A percentile compares a stretch with the other conserved stretches of the same genome.
These are phyloP conservation scores for Sinelater perroti DNA, from an alignment of 2,888 invertebrate genomes.

Conservation along the genomic window DNA sequence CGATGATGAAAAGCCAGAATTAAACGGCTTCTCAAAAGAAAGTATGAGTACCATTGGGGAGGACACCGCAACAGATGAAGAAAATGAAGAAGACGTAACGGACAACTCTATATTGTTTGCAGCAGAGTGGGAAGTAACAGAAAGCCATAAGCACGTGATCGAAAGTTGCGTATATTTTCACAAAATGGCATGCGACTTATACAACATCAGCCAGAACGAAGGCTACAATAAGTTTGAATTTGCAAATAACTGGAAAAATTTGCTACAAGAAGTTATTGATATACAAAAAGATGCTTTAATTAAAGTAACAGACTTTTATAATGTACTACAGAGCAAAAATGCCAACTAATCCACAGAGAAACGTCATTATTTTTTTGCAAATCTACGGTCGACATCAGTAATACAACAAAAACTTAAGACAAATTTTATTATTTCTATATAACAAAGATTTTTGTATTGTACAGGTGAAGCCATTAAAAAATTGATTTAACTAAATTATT, in stretches of 20 bases:
- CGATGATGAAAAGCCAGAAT: not conserved
- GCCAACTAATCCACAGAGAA: too few relatives aligned
- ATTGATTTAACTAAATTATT: too few relatives aligned
- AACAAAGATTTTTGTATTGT: too few relatives aligned
- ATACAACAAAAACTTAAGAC: too few relatives aligned
- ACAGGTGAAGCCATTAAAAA: too few relatives aligned
- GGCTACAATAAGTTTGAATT: slow-evolving; percentile 85
- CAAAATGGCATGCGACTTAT: slow-evolving; percentile 77
- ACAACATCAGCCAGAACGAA: slow-evolving; percentile 84
- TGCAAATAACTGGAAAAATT: slow-evolving; percentile 53
- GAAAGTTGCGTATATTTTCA: slow-evolving; percentile 77
- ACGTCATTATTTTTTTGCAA: too few relatives aligned
- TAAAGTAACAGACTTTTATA: slow-evolving; percentile 54
- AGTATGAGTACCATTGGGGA: slow-evolving; percentile 68
- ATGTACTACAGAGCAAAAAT: slow-evolving; percentile 44
- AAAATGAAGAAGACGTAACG: slow-evolving; percentile 78
- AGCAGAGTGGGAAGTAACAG: slow-evolving; percentile 90
- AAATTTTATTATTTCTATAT: too few relatives aligned
- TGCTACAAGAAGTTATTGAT: slow-evolving; percentile 55
- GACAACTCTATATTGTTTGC: slow-evolving; percentile 79
- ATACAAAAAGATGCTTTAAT: slow-evolving; percentile 54
- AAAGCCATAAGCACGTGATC: slow-evolving; percentile 83
- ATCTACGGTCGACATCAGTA: too few relatives aligned
- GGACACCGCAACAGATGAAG: slow-evolving; percentile 85
- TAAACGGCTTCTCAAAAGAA: slow-evolving; percentile 86